Percentiles rank a stretch among this genome's conserved stretches.
These are phyloP conservation scores for Sardina pilchardus DNA, from an alignment of 2,113 vertebrate species.

Conservation along the genomic window DNA sequence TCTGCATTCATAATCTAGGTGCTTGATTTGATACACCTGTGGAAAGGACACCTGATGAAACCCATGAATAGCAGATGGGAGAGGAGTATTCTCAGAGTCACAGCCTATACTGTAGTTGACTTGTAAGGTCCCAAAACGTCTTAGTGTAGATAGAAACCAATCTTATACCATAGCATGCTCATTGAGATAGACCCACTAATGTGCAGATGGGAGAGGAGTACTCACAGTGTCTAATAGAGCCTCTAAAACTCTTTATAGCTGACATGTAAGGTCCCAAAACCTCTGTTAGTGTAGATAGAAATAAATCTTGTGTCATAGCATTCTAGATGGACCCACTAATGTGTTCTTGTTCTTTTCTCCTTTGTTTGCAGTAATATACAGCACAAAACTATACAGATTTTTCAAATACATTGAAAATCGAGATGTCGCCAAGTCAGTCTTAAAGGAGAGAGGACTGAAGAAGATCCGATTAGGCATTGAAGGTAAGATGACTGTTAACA, in stretches of 20 bases:
- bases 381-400: conserved; percentile 97
- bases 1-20: too few relatives aligned
- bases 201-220: conserved; percentile 96
- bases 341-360: neutral
- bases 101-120: too few relatives aligned
- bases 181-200: too few relatives aligned
- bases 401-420: conserved; percentile 99
- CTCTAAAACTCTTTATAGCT: neutral
- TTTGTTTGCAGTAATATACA: conserved; percentile 91
- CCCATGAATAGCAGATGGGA: too few relatives aligned
- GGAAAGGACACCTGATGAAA: too few relatives aligned
- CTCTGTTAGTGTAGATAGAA: too few relatives aligned
- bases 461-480: conserved; percentile 97
- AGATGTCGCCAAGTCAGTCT: conserved; percentile 94
- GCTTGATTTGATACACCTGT: too few relatives aligned
- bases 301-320: neutral
- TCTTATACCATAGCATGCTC: too few relatives aligned
- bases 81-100: too few relatives aligned
- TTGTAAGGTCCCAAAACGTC: too few relatives aligned
- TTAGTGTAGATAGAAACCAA: too few relatives aligned
- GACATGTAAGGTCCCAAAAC: neutral
- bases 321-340: neutral
- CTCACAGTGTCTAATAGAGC: conserved; percentile 79
- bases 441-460: conserved; percentile 96
- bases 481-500: conserved; percentile 73